These are phyloP conservation scores for Agonopterix arenella DNA, from an alignment of 2,888 invertebrate species.

Conservation along the genomic window DNA sequence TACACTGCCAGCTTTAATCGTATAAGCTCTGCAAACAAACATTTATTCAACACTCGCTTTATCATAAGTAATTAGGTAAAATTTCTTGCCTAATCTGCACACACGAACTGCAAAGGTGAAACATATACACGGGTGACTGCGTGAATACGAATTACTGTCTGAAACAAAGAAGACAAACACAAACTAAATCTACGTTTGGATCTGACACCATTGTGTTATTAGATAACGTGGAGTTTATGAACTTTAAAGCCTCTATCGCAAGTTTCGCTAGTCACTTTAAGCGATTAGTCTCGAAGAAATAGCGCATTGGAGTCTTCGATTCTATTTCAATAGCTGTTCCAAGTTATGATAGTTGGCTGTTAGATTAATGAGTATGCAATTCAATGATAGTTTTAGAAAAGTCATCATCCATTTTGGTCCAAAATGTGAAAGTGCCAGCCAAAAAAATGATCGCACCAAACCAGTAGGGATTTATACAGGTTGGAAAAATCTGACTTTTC, in stretches of 20 bases:
- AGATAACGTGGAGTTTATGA: constrained; percentile 18
- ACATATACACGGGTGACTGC: constrained; percentile 14
- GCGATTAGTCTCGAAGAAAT: neutral
- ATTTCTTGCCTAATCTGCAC: constrained; percentile 3
- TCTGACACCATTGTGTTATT: constrained; percentile 22
- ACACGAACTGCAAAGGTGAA: constrained; percentile 13
- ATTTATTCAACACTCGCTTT: constrained; percentile 1
- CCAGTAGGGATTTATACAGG: too few species aligned
- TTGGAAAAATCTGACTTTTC: too few species aligned
- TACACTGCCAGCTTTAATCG: constrained; percentile 1
- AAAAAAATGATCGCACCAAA: too few species aligned
- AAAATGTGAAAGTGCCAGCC: too few species aligned
- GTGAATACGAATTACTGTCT: constrained; percentile 24
- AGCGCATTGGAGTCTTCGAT: too few species aligned
- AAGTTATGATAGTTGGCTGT: too few species aligned
- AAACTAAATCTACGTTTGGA: constrained; percentile 20
- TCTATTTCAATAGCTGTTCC: too few species aligned
- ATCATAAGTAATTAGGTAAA: constrained; percentile 4
- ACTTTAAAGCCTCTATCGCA: constrained; percentile 9
- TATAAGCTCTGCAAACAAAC: constrained; percentile 1
- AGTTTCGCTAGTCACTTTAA: neutral
- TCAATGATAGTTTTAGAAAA: too few species aligned
- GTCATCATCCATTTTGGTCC: too few species aligned
- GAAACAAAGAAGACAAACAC: constrained; percentile 23
- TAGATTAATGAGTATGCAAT: too few species aligned